Percentiles rank a stretch among this genome's conserved stretches.
These are phyloP conservation scores for Tanaodytes sp. DNA, from an alignment of 2,888 invertebrate genomes.

Conservation along the genomic window DNA sequence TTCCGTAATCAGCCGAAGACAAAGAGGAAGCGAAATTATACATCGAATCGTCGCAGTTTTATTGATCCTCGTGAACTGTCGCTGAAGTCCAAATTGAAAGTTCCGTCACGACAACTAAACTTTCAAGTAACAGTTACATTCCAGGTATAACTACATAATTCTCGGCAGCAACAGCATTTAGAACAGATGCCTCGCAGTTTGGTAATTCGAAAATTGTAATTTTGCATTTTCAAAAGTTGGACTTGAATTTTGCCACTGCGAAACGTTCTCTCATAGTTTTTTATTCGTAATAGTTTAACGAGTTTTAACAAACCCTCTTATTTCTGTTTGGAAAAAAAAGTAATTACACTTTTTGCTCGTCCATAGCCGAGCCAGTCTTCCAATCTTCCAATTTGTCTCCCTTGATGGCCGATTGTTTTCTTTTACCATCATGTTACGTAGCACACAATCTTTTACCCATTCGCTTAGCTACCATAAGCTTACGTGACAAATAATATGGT, in stretches of 20 bases:
- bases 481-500: no score
- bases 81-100: constrained; percentile 38
- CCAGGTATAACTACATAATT: constrained; percentile 31
- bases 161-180: constrained; percentile 35
- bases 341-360: constrained; percentile 19
- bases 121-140: constrained; percentile 39
- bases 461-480: no score
- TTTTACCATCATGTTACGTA: no score
- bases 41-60: constrained; percentile 23
- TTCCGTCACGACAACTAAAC: constrained; percentile 45
- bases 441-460: no score
- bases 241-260: no score
- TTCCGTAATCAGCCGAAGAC: constrained; percentile 16
- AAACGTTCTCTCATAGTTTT: background rate
- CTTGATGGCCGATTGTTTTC: background rate
- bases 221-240: no score
- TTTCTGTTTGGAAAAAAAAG: background rate
- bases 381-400: constrained; percentile 15
- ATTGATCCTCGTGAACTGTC: constrained; percentile 25
- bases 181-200: constrained; percentile 28
- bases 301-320: constrained; percentile 19
- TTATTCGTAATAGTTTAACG: constrained; percentile 23
- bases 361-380: no score
- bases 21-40: constrained; percentile 22
- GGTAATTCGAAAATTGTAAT: constrained; percentile 31